These are phyloP conservation scores for Anguilla anguilla DNA, from an alignment of 2,797 vertebrate genomes.

Conservation along the genomic window DNA sequence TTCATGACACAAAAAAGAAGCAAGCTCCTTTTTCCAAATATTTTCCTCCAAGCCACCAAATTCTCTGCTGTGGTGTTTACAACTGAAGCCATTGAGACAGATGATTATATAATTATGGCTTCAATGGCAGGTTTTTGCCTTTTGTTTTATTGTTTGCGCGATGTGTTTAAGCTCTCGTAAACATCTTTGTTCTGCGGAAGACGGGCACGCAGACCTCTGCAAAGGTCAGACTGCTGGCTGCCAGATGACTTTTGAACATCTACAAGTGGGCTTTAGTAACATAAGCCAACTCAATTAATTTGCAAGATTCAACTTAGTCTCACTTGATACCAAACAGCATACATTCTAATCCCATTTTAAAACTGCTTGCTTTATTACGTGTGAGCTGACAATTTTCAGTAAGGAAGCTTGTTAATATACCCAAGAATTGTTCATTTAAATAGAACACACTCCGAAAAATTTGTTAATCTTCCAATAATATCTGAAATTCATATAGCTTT, in stretches of 20 bases:
- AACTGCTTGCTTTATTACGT: background rate
- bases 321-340: background rate
- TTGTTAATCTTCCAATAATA: background rate
- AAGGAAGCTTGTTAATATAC: background rate
- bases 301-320: background rate
- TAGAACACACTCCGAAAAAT: background rate
- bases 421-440: background rate
- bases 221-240: conserved; percentile 17
- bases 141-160: conserved; percentile 38
- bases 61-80: conserved; percentile 29
- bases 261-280: background rate
- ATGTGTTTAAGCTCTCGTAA: conserved; percentile 35
- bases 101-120: conserved; percentile 37
- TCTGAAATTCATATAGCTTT: background rate
- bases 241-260: conserved; percentile 12
- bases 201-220: conserved; percentile 17
- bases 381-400: background rate
- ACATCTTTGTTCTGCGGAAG: conserved; percentile 36
- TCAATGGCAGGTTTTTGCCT: conserved; percentile 28
- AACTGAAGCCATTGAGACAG: conserved; percentile 17
- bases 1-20: conserved; percentile 31
- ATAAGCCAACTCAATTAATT: background rate
- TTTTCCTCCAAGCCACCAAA: conserved; percentile 23
- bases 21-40: conserved; percentile 32
- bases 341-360: background rate